A percentile compares a stretch with the other conserved stretches of the same genome.
Evolutionary conservation across 2,797 vertebrate genomes (phyloP).

Genomic region (Simalia tracyae): DNA sequence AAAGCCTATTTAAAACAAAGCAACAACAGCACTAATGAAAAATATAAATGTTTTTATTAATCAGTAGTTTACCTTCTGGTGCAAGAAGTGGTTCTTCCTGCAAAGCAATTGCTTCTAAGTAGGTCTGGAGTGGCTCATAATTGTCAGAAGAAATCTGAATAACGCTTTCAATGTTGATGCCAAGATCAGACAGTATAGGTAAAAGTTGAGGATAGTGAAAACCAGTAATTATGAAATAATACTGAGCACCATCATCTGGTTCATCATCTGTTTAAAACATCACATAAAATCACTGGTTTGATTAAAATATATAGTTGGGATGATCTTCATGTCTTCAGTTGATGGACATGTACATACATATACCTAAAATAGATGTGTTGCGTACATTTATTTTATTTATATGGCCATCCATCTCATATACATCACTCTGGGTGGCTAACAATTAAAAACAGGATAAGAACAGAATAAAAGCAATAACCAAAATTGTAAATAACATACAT

Average conservation of each 20-base stretch:
- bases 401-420: not conserved
- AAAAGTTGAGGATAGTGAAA: conserved; percentile 84
- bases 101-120: conserved; percentile 61
- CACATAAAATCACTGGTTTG: conserved; percentile 30
- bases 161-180: conserved; percentile 82
- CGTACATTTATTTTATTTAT: not conserved
- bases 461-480: not conserved
- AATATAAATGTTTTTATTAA: not conserved
- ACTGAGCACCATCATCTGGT: conserved; percentile 88
- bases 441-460: not conserved
- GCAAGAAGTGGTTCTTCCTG: conserved; percentile 42
- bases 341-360: conserved; percentile 13
- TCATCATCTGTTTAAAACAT: conserved; percentile 85
- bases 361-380: not conserved
- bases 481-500: not conserved
- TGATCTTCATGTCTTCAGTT: not conserved
- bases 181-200: conserved; percentile 77
- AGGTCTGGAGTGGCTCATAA: conserved; percentile 64
- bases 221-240: conserved; percentile 87
- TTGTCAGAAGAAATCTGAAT: conserved; percentile 81
- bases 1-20: not conserved
- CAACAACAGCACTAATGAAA: not conserved
- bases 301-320: conserved; percentile 16
- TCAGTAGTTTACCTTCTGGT: conserved; percentile 68
- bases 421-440: not conserved